Evolutionary conservation across 2,888 invertebrate genomes (phyloP).

Genomic region (Drosophila engyochracea): DNA sequence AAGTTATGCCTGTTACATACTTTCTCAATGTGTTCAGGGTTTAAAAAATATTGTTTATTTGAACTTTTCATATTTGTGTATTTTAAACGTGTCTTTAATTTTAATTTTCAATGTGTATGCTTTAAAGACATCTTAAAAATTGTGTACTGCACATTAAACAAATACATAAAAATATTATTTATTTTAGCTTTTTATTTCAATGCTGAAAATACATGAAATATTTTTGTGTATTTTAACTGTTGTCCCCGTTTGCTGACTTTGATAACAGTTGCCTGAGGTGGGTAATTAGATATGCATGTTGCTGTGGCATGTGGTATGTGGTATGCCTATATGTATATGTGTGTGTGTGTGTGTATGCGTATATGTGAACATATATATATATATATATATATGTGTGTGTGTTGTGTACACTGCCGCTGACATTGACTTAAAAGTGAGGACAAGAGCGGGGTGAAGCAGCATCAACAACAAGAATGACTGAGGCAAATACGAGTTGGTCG

Average conservation of each 20-base stretch:
- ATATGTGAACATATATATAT: neutral
- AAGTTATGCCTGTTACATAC: neutral
- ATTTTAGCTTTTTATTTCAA: neutral
- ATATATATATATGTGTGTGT: neutral
- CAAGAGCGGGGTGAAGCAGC: constrained; percentile 11
- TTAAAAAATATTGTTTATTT: neutral
- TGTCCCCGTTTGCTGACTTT: constrained; percentile 1
- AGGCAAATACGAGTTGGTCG: constrained; percentile 17
- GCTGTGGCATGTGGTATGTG: neutral
- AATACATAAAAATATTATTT: neutral
- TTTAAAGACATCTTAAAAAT: neutral
- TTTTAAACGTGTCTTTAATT: neutral
- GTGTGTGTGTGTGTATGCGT: neutral
- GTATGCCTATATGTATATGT: neutral
- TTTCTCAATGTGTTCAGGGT: neutral
- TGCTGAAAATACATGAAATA: neutral
- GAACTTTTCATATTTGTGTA: neutral
- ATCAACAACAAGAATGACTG: constrained; percentile 9
- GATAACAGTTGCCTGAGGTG: constrained; percentile 28
- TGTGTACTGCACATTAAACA: neutral
- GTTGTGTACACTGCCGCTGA: constrained; percentile 13
- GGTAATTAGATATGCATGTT: constrained; percentile 27
- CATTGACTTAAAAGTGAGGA: constrained; percentile 24
- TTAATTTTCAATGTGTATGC: neutral
- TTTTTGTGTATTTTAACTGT: neutral